phyloP scores from a whole-genome alignment of 2,797 vertebrate species.

The Chaetodon trifasciatus region DNA sequence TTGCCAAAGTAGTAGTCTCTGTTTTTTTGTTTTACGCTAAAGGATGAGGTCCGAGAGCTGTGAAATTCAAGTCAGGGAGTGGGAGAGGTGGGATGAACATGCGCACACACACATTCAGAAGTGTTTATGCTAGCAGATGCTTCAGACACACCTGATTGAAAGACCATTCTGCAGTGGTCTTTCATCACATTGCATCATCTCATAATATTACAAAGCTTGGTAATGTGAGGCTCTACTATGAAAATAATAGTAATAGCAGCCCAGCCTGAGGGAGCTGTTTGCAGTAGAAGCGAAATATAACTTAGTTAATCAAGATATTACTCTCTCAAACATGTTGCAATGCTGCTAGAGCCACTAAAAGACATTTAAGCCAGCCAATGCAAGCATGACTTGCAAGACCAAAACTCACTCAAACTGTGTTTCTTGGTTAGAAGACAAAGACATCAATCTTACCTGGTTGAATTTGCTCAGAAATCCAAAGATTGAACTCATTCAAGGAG shows the following conservation, averaged over 20 bases:
- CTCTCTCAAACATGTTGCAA: conserved; percentile 27
- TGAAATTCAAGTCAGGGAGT: conserved; percentile 72
- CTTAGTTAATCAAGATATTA: conserved; percentile 44
- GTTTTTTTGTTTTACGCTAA: conserved; percentile 65
- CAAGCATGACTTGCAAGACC: neutral
- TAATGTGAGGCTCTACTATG: conserved; percentile 51
- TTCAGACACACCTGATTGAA: conserved; percentile 74
- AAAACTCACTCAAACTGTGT: conserved; percentile 2
- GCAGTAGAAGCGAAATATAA: conserved; percentile 39
- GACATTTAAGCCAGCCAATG: neutral
- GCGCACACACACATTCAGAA: conserved; percentile 31
- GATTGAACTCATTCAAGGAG: neutral
- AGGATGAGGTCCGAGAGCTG: conserved; percentile 60
- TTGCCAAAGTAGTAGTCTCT: conserved; percentile 65
- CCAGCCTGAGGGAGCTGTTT: conserved; percentile 52
- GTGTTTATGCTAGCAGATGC: conserved; percentile 58
- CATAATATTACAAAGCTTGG: conserved; percentile 60
- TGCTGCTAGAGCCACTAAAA: conserved; percentile 11
- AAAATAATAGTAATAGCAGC: conserved; percentile 67
- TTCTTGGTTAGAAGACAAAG: neutral
- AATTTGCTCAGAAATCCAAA: neutral
- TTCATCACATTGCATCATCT: conserved; percentile 81
- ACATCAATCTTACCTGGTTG: neutral
- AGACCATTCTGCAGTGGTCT: conserved; percentile 67
- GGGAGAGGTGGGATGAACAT: conserved; percentile 56